These are phyloP conservation scores for Clinocottus analis DNA, from an alignment of 2,113 vertebrate species.

Conservation along the genomic window DNA sequence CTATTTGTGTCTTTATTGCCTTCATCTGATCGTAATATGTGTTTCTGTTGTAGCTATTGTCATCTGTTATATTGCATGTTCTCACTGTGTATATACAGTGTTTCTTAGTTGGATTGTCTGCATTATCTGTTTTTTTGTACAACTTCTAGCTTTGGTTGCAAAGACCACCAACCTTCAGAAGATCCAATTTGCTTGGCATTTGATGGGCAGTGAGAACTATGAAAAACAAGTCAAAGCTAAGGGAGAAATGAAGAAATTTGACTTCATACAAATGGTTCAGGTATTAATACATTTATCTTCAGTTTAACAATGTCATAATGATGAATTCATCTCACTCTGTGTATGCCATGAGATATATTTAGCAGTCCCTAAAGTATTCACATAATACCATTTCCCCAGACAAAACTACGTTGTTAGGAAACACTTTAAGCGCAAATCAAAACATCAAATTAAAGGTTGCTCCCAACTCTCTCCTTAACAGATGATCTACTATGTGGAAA, in stretches of 20 bases:
- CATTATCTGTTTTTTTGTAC: not conserved
- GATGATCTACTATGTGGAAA: slow-evolving; percentile 85
- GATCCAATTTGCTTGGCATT: slow-evolving; percentile 87
- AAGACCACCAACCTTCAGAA: slow-evolving; percentile 83
- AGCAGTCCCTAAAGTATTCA: not conserved
- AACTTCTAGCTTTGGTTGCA: slow-evolving; percentile 81
- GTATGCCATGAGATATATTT: not conserved
- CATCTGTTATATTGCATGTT: not conserved
- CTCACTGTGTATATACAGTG: not conserved
- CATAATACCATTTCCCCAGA: not conserved
- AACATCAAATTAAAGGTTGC: not conserved
- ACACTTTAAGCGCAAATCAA: not conserved
- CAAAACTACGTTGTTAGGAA: not conserved
- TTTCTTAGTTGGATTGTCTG: not conserved
- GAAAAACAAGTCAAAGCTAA: slow-evolving; percentile 81
- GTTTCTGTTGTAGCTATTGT: not conserved
- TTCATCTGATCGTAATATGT: not conserved
- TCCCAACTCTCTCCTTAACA: slow-evolving; percentile 36
- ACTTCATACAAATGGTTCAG: slow-evolving; percentile 95
- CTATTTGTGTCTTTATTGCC: not conserved
- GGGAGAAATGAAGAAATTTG: slow-evolving; percentile 84
- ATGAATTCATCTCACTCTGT: not conserved
- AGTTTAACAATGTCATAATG: not conserved
- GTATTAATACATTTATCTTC: slow-evolving; percentile 66
- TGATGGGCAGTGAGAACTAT: slow-evolving; percentile 85